These are phyloP conservation scores for Aselliscus stoliczkanus DNA, from an alignment of 2,797 vertebrate species.

Conservation along the genomic window DNA sequence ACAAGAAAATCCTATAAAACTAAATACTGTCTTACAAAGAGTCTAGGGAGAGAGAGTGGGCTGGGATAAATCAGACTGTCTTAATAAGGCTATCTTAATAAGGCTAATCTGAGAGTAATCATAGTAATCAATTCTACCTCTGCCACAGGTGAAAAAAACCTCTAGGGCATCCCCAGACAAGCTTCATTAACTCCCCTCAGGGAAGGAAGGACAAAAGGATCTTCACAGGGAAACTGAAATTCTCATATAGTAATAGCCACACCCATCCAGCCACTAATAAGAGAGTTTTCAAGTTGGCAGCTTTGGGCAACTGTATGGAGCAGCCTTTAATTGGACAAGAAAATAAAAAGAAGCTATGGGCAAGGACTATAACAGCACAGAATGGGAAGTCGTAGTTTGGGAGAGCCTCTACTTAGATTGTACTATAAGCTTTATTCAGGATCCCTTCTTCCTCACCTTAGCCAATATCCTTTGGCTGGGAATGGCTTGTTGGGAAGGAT, in stretches of 20 bases:
- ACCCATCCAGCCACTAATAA: background rate
- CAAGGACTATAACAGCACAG: background rate
- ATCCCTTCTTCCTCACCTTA: background rate
- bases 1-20: background rate
- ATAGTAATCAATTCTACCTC: background rate
- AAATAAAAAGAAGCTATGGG: background rate
- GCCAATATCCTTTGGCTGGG: background rate
- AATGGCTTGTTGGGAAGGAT: background rate
- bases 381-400: background rate
- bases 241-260: background rate
- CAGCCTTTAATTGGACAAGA: background rate
- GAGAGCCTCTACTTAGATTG: background rate
- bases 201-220: background rate
- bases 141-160: background rate
- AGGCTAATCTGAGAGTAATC: background rate
- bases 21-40: background rate
- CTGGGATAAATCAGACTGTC: background rate
- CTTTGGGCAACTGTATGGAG: background rate
- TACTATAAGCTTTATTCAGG: background rate
- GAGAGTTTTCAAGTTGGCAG: background rate
- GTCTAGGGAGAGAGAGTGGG: background rate
- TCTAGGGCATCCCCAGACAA: background rate
- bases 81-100: background rate
- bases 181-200: background rate
- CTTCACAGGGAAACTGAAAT: background rate